Evolutionary conservation across 2,797 vertebrate genomes (phyloP).

Genomic region (Yasuhikotakia modesta): DNA sequence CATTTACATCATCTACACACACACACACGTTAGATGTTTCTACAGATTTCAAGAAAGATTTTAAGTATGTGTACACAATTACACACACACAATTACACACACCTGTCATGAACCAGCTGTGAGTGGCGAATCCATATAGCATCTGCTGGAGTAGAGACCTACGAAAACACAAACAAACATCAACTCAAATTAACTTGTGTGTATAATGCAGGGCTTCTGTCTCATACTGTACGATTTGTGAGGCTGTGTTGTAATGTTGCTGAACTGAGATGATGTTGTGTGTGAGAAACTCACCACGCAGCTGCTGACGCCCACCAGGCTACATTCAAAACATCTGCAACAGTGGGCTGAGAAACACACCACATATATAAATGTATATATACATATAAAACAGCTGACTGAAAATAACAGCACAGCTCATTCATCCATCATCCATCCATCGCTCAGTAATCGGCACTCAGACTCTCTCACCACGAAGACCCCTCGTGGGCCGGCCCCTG

Average conservation of each 20-base stretch:
- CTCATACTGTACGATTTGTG: too few relatives aligned
- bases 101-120: conserved; percentile 93
- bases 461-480: conserved; percentile 86
- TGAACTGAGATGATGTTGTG: too few relatives aligned
- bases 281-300: conserved; percentile 83
- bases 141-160: conserved; percentile 98
- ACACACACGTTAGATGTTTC: too few relatives aligned
- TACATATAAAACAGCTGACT: too few relatives aligned
- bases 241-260: too few relatives aligned
- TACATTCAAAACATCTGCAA: conserved; percentile 91
- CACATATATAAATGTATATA: too few relatives aligned
- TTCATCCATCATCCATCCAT: not conserved
- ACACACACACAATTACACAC: conserved; percentile 11
- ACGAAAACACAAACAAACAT: conserved; percentile 38
- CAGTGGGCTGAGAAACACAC: conserved; percentile 83
- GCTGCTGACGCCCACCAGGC: conserved; percentile 98
- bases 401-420: not conserved
- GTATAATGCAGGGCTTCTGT: not conserved
- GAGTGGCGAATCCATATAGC: conserved; percentile 88
- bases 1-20: conserved; percentile 84
- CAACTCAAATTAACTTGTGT: too few relatives aligned
- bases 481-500: conserved; percentile 86
- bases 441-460: too few relatives aligned
- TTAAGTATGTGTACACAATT: too few relatives aligned
- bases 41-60: too few relatives aligned